Percentiles rank a stretch among this genome's conserved stretches.
Evolutionary conservation across 2,113 vertebrate species (phyloP).

Genomic region (Erythrolamprus reginae): DNA sequence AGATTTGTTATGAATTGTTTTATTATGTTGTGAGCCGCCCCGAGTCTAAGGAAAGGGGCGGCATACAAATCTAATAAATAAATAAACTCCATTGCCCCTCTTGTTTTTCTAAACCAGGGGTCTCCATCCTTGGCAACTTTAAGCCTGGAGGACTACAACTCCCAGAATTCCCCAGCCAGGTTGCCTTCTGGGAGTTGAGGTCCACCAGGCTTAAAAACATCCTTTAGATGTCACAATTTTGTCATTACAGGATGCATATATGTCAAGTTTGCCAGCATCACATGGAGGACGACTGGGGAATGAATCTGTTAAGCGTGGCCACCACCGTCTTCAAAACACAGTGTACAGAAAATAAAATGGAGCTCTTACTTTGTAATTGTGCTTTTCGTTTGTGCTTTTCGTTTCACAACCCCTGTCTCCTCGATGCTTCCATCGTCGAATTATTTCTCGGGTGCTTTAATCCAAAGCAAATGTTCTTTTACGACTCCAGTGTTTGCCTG

Average conservation of each 20-base stretch:
- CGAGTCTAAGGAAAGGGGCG: too few relatives aligned
- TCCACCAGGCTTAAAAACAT: too few relatives aligned
- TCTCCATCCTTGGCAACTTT: too few relatives aligned
- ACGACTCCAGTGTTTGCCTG: slow-evolving; percentile 23
- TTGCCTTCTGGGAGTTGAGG: too few relatives aligned
- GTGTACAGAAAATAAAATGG: background rate
- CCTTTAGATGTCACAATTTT: background rate
- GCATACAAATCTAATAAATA: too few relatives aligned
- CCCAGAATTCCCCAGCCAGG: too few relatives aligned
- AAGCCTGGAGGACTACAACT: too few relatives aligned
- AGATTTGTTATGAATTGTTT: too few relatives aligned
- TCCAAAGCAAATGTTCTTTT: slow-evolving; percentile 6
- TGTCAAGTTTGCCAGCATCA: background rate
- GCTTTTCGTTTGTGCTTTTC: accelerated
- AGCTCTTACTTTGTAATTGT: slow-evolving; percentile 12
- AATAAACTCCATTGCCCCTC: background rate
- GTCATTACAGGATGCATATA: accelerated
- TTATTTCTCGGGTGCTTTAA: background rate
- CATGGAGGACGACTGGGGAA: background rate
- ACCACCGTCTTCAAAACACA: background rate
- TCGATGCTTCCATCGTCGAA: slow-evolving; percentile 16
- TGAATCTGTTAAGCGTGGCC: background rate
- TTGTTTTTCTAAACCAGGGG: background rate
- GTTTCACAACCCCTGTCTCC: background rate
- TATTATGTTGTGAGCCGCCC: too few relatives aligned